A percentile compares a stretch with the other conserved stretches of the same genome.
phyloP scores from a whole-genome alignment of 2,888 invertebrate genomes.

The Monoplex corrugatus region DNA sequence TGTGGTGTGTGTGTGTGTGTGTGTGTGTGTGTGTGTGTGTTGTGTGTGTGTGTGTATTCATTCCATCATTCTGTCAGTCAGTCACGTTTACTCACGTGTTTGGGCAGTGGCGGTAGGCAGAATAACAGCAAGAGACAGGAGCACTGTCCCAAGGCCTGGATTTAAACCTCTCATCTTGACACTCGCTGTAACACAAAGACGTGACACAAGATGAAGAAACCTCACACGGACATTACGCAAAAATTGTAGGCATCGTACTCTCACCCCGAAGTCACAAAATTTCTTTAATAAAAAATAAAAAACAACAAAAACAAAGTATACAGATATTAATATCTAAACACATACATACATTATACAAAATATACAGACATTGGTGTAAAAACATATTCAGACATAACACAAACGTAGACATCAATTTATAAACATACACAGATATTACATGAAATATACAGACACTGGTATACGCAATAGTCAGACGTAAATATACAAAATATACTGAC shows the following conservation, averaged over 20 bases:
- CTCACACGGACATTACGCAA: too few species aligned
- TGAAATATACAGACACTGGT: too few species aligned
- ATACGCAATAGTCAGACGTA: too few species aligned
- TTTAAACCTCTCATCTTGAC: conserved; percentile 28
- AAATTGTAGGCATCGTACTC: background rate
- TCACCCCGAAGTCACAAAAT: background rate
- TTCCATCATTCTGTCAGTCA: background rate
- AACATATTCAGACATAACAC: too few species aligned
- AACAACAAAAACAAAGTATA: background rate
- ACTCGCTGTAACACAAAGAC: conserved; percentile 3
- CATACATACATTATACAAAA: too few species aligned
- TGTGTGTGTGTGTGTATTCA: background rate
- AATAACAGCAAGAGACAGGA: conserved; percentile 10
- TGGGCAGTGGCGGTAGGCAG: conserved; percentile 8
- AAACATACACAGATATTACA: too few species aligned
- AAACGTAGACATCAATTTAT: too few species aligned
- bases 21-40: background rate
- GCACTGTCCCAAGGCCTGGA: background rate
- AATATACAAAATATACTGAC: background rate
- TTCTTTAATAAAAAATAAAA: background rate
- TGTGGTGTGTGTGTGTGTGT: too few species aligned
- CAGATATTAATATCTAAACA: too few species aligned
- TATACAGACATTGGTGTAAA: too few species aligned
- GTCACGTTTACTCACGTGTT: background rate
- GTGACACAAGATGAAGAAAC: too few species aligned